These are phyloP conservation scores for Itoplectis maculator DNA, from an alignment of 2,888 invertebrate genomes.

Conservation along the genomic window DNA sequence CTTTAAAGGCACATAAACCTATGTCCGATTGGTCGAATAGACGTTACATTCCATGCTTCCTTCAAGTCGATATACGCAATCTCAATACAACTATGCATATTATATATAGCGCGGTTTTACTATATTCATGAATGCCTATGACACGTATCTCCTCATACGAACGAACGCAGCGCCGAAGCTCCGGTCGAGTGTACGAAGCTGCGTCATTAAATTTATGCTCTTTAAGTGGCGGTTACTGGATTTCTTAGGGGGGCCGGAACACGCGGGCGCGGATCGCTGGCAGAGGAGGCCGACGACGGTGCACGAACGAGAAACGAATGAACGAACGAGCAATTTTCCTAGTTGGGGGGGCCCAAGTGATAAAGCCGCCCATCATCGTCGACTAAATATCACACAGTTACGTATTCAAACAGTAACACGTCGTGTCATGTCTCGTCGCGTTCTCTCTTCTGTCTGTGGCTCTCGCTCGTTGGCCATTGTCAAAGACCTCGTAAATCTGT, in stretches of 20 bases:
- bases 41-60: conserved; percentile 42
- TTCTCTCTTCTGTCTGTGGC: background rate
- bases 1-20: conserved; percentile 3
- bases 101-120: conserved; percentile 51
- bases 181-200: conserved; percentile 40
- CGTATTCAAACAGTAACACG: conserved; percentile 30
- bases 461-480: conserved; percentile 18
- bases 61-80: background rate
- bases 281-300: background rate
- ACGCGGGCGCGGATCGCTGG: conserved; percentile 24
- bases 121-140: conserved; percentile 51
- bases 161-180: conserved; percentile 4
- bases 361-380: conserved; percentile 41
- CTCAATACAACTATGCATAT: conserved; percentile 9
- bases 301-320: conserved; percentile 33
- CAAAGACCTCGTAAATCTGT: conserved; percentile 48
- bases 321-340: conserved; percentile 43
- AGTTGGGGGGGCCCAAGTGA: conserved; percentile 35
- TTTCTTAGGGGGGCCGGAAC: conserved; percentile 57
- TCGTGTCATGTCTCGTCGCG: conserved; percentile 7
- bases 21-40: conserved; percentile 41
- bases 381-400: conserved; percentile 32
- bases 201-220: conserved; percentile 70
- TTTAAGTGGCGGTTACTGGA: conserved; percentile 70
- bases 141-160: conserved; percentile 47